These are phyloP conservation scores for Rhinolophus sinicus DNA, from an alignment of 2,113 vertebrate genomes.

Conservation along the genomic window DNA sequence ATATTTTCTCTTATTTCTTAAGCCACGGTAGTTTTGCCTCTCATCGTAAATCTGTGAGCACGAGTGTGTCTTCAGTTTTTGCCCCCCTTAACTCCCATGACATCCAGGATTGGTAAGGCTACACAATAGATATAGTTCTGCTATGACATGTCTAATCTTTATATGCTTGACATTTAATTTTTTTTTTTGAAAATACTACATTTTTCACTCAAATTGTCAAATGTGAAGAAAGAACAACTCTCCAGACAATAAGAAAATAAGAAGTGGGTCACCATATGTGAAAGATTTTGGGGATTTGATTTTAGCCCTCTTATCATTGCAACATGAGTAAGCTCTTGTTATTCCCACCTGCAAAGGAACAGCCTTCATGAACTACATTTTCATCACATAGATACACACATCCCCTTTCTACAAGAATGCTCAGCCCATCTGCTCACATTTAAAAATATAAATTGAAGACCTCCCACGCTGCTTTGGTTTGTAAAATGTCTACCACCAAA, in stretches of 20 bases:
- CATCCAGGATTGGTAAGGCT: background rate
- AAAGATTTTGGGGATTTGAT: conserved; percentile 48
- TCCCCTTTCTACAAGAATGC: conserved; percentile 78
- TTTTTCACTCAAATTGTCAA: conserved; percentile 34
- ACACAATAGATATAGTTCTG: background rate
- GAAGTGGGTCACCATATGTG: conserved; percentile 77
- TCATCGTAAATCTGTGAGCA: background rate
- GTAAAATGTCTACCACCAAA: conserved; percentile 79
- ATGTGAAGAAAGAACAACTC: conserved; percentile 56
- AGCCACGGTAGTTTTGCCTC: background rate
- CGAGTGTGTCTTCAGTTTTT: background rate
- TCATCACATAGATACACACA: conserved; percentile 69
- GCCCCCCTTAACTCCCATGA: background rate
- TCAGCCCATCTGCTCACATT: conserved; percentile 80
- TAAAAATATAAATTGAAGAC: conserved; percentile 81
- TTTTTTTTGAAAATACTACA: conserved; percentile 41
- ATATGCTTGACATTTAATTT: background rate
- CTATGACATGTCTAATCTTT: background rate
- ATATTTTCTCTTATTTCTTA: background rate
- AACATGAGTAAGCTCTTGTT: conserved; percentile 71
- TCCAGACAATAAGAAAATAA: conserved; percentile 56
- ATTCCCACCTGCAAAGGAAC: conserved; percentile 81
- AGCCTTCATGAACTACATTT: conserved; percentile 77
- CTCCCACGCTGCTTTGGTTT: conserved; percentile 79
- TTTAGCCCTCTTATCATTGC: conserved; percentile 56